Conservation (phyloP, 2,888 invertebrate genomes). For the Diarsia dahlii region DNA sequence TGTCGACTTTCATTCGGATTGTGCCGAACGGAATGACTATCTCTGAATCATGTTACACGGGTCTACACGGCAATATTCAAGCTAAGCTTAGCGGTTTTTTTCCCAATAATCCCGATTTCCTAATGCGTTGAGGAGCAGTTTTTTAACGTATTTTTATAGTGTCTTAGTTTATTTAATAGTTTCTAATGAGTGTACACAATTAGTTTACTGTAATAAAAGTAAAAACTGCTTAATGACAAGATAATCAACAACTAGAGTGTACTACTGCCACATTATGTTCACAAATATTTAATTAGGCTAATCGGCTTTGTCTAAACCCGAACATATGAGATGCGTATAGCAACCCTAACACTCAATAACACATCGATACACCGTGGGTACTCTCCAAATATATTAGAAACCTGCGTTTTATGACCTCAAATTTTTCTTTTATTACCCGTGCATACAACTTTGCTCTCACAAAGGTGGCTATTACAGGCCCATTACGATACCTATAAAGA, state of each 20-base stretch:
- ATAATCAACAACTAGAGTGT: background rate
- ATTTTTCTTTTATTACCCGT: conserved; percentile 51
- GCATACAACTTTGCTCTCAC: conserved; percentile 60
- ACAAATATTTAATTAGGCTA: background rate
- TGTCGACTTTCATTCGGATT: background rate
- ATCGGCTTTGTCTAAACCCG: background rate
- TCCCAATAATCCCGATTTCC: too few species aligned
- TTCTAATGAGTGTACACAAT: too few species aligned
- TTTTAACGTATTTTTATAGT: too few species aligned
- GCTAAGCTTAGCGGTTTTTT: background rate
- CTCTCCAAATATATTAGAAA: conserved; percentile 34
- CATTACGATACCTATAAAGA: conserved; percentile 54
- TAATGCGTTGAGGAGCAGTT: too few species aligned
- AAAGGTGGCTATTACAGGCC: conserved; percentile 46
- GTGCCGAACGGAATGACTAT: background rate
- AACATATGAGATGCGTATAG: background rate
- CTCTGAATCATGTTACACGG: background rate
- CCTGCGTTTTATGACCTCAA: conserved; percentile 55
- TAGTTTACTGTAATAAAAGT: too few species aligned
- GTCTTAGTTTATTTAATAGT: too few species aligned
- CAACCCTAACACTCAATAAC: conserved; percentile 21
- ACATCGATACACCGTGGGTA: conserved; percentile 29
- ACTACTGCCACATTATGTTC: background rate
- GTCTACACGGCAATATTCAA: background rate
- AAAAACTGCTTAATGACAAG: too few species aligned